A percentile compares a stretch with the other conserved stretches of the same genome.
Evolutionary conservation across 2,113 vertebrate genomes (phyloP).

Genomic region (Siniperca knerii): DNA sequence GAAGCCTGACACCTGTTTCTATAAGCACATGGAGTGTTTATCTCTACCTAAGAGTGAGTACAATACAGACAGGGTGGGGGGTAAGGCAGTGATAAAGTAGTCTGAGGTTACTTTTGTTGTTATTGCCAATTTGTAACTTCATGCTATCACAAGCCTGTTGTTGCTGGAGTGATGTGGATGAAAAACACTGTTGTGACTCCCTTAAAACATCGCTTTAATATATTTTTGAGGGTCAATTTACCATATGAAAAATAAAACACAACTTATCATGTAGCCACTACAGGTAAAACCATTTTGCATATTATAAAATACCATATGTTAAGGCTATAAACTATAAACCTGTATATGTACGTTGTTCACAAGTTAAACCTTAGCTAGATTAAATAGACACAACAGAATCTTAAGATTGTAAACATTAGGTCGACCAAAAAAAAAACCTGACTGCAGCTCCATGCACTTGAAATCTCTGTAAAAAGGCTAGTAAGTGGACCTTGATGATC

Average conservation of each 20-base stretch:
- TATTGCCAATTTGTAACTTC: conserved; percentile 47
- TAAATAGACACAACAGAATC: not conserved
- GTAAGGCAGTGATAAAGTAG: conserved; percentile 35
- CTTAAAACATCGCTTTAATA: not conserved
- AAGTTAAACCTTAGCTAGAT: not conserved
- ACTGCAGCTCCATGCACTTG: not conserved
- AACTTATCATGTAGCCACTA: not conserved
- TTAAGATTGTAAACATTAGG: not conserved
- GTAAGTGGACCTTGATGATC: not conserved
- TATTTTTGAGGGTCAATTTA: not conserved
- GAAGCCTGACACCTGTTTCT: conserved; percentile 81
- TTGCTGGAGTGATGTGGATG: not conserved
- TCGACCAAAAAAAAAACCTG: not conserved
- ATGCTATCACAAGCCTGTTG: conserved; percentile 19
- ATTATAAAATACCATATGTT: not conserved
- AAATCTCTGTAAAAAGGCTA: not conserved
- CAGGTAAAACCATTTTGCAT: not conserved
- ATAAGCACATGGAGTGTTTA: conserved; percentile 74
- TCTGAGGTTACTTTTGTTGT: conserved; percentile 60
- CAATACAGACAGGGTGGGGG: conserved; percentile 47
- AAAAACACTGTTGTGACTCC: not conserved
- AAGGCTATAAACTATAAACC: not conserved
- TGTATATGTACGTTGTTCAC: not conserved
- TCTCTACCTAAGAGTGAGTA: conserved; percentile 61
- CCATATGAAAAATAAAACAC: not conserved